Conservation (phyloP, 2,888 invertebrate species). For the Melinaea marsaeus region DNA sequence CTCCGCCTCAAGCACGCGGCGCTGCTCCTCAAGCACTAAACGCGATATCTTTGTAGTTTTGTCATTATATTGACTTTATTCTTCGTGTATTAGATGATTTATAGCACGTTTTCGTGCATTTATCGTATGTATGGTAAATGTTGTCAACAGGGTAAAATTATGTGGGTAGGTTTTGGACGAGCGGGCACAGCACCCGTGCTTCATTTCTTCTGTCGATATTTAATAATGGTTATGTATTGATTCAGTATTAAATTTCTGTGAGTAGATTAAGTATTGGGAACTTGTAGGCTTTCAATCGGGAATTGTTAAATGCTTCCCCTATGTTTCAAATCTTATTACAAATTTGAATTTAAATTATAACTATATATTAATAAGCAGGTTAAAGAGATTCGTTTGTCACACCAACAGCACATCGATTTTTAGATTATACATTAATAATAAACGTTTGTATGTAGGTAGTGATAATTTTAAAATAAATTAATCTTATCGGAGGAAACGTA, state of each 20-base stretch:
- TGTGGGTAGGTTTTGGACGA: slow-evolving; percentile 22
- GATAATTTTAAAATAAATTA: slow-evolving; percentile 5
- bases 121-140: slow-evolving; percentile 59
- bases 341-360: neutral
- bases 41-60: slow-evolving; percentile 33
- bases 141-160: slow-evolving; percentile 72
- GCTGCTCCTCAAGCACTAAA: slow-evolving; percentile 68
- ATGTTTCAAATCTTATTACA: slow-evolving; percentile 1
- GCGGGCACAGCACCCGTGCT: neutral
- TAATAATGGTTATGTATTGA: neutral
- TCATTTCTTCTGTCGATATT: neutral
- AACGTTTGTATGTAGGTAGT: slow-evolving; percentile 15
- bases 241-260: slow-evolving; percentile 28
- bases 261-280: slow-evolving; percentile 21
- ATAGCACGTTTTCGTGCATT: slow-evolving; percentile 66
- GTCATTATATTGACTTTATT: slow-evolving; percentile 42
- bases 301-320: slow-evolving; percentile 10
- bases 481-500: slow-evolving; percentile 37
- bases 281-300: slow-evolving; percentile 11
- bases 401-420: slow-evolving; percentile 39
- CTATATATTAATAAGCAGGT: neutral
- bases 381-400: slow-evolving; percentile 42
- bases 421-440: slow-evolving; percentile 26
- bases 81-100: slow-evolving; percentile 45
- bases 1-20: slow-evolving; percentile 85